phyloP scores from a whole-genome alignment of 2,888 invertebrate genomes.

The Diarsia rubi region DNA sequence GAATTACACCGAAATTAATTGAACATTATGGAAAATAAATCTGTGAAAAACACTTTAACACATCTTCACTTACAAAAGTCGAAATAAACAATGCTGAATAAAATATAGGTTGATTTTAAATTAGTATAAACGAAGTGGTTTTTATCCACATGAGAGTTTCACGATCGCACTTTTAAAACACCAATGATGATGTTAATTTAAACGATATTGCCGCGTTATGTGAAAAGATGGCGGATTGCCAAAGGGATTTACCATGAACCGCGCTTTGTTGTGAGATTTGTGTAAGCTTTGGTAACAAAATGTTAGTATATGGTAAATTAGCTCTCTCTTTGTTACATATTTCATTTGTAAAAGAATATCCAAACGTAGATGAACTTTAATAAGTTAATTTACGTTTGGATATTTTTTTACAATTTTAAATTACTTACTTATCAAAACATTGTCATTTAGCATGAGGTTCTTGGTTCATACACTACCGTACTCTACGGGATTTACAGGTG shows the following conservation, averaged over 20 bases:
- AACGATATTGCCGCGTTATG: conserved; percentile 69
- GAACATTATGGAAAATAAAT: conserved; percentile 25
- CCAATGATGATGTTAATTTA: conserved; percentile 74
- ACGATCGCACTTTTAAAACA: conserved; percentile 68
- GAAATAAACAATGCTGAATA: conserved; percentile 45
- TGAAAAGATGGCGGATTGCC: conserved; percentile 75
- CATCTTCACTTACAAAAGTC: conserved; percentile 32
- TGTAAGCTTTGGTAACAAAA: conserved; percentile 62
- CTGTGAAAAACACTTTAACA: conserved; percentile 10
- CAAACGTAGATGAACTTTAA: background rate
- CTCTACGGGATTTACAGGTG: background rate
- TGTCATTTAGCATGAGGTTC: background rate
- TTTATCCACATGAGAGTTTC: conserved; percentile 63
- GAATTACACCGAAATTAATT: conserved; percentile 8
- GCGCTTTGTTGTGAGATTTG: conserved; percentile 65
- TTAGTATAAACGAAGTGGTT: conserved; percentile 58
- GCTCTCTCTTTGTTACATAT: conserved; percentile 21
- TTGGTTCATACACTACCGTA: background rate
- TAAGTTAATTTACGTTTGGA: background rate
- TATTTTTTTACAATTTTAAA: too few species aligned
- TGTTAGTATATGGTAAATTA: conserved; percentile 56
- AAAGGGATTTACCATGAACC: conserved; percentile 73
- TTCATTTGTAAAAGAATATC: conserved; percentile 4
- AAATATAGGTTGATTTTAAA: conserved; percentile 55
- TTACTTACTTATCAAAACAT: background rate